Evolutionary conservation across 2,888 invertebrate genomes (phyloP), one percentile per base, ranked within the genome.

Genomic region (Dioctria linearis): DNA sequence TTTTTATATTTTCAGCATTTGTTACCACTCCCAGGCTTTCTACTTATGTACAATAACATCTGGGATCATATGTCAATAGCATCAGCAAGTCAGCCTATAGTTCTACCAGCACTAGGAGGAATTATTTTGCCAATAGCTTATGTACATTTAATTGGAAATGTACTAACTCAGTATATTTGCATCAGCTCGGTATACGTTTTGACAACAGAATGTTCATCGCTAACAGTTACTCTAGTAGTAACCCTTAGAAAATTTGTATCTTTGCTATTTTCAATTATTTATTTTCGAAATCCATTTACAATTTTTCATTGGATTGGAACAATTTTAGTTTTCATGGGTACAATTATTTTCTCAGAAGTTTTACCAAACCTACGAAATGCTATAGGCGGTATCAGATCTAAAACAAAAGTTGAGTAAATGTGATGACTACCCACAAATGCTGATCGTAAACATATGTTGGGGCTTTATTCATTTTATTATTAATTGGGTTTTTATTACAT

Each of bases 191-290:
- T 99, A 2, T 99, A 98, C 86, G 93, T 95, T 46, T 90, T 99
- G 86, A 98, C 98, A 1, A 95, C 98, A 0, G 97, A 98, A 88
- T 98, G 97, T 86, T 92, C 96, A 0, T 98, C 98, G 0, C 89
- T 99, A 65, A 97, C 97, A 0, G 98, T 99, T 2, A 99, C 98
- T 0, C 90, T 99, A 84, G 97, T 99, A 0, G 95, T 99, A 46
- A 99, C 99, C 0, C 89, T 99, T 79, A 91, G 99, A 73, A 99
- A 99, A 90, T 99, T 99, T 87, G 92, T 96, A 49, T 98, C 98
- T 0, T 90, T 99, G 54, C 88, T 99, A n/a, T 95, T 99, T 87
- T 99, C 98, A 0, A 98, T 99, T 84, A 85, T 96, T 71, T 89
- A 98, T 88, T 99, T 99, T 87, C 92, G 93, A 85, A 99, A 99